These are phyloP conservation scores for Sebastes steindachneri DNA, from an alignment of 2,797 vertebrate species.

Conservation along the genomic window DNA sequence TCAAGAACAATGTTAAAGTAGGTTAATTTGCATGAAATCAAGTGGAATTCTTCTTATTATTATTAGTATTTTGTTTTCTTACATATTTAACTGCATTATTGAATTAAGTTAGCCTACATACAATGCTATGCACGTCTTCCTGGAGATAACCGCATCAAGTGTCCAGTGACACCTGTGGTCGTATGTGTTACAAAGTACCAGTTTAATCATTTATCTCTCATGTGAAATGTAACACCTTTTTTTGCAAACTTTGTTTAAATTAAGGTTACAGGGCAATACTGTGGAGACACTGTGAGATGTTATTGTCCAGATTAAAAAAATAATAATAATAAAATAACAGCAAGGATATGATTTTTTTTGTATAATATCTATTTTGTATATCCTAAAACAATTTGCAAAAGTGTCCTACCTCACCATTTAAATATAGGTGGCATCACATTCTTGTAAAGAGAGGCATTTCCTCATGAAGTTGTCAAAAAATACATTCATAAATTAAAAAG, in stretches of 20 bases:
- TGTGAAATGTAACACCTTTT: neutral
- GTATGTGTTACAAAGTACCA: conserved; percentile 18
- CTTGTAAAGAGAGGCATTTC: neutral
- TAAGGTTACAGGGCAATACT: neutral
- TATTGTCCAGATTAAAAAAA: neutral
- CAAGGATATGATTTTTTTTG: neutral
- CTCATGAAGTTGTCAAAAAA: neutral
- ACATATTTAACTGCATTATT: neutral
- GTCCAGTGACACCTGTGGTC: conserved; percentile 47
- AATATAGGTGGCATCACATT: neutral
- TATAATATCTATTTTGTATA: neutral
- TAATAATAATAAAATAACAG: neutral
- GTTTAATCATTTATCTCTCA: conserved; percentile 11
- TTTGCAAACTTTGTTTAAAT: neutral
- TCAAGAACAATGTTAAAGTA: neutral
- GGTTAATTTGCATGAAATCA: neutral
- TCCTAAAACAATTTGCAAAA: neutral
- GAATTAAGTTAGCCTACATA: neutral
- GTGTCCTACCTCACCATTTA: neutral
- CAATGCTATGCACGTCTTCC: neutral
- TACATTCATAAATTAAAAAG: neutral
- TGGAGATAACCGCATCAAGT: neutral
- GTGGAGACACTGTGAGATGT: neutral
- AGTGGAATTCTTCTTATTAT: fast-evolving
- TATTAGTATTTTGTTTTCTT: neutral